Evolutionary conservation across 2,888 invertebrate genomes (phyloP).

Genomic region (Perdita meconis): DNA sequence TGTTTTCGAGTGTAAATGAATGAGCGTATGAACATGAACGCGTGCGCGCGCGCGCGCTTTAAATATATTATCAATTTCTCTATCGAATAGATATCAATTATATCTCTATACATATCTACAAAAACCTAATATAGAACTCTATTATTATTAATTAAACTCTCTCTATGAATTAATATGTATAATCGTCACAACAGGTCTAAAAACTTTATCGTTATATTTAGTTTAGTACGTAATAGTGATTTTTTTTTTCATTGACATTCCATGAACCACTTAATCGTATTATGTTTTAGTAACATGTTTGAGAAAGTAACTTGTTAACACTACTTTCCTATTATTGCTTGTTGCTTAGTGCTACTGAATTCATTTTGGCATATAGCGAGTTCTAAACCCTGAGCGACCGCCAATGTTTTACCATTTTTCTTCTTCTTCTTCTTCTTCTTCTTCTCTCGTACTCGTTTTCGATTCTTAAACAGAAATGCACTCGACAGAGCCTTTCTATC

Average conservation of each 20-base stretch:
- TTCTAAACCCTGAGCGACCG: slow-evolving; percentile 79
- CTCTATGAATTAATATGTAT: slow-evolving; percentile 82
- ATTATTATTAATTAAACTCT: slow-evolving; percentile 83
- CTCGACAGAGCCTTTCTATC: slow-evolving; percentile 51
- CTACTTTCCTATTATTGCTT: slow-evolving; percentile 81
- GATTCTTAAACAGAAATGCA: slow-evolving; percentile 63
- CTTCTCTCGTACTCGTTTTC: background rate
- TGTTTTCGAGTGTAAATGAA: slow-evolving; percentile 47
- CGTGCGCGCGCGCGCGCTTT: slow-evolving; percentile 51
- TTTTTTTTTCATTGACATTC: slow-evolving; percentile 62
- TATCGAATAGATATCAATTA: slow-evolving; percentile 80
- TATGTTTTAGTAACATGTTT: slow-evolving; percentile 57
- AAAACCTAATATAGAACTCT: slow-evolving; percentile 82
- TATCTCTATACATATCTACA: slow-evolving; percentile 83
- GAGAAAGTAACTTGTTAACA: slow-evolving; percentile 65
- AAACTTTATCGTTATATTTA: slow-evolving; percentile 73
- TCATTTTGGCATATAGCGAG: slow-evolving; percentile 82
- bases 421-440: no score
- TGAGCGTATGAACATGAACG: slow-evolving; percentile 42
- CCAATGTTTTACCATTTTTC: slow-evolving; percentile 53
- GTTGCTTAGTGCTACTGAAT: slow-evolving; percentile 80
- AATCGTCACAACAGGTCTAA: slow-evolving; percentile 79
- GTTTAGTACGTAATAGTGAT: slow-evolving; percentile 67
- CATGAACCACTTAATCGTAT: slow-evolving; percentile 56
- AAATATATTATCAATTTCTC: slow-evolving; percentile 80